Evolutionary conservation across 2,888 invertebrate species (phyloP), one percentile per base, ranked within the genome.

Genomic region (Melitaea athalia): DNA sequence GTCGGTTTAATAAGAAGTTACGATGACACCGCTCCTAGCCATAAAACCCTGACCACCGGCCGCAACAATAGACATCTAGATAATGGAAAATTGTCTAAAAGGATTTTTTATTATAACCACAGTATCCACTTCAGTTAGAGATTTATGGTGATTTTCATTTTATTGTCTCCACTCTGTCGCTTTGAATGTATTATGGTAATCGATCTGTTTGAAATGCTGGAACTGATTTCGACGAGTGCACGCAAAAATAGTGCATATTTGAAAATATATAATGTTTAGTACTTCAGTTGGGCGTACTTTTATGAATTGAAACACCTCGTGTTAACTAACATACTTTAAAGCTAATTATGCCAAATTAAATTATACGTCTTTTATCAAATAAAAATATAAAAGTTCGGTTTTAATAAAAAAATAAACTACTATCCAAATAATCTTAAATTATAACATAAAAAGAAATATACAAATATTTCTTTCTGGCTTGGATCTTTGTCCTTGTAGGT

Each of bases 11-110:
- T 90, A 91, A 89, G 89, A 79, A 91, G 86, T 90, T 89, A 91
- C 88, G 84, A 82, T 79, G 85, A 84, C 85, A 79, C 82, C 72
- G 80, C 78, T 79, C 74, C 81, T 81, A 76, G 82, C 86, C 84
- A 86, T 89, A 91, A 91, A 91, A 87, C 78, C 85, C 84, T 90
- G 89, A 87, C 89, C 89, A 87, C 80, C 71, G 82, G 79, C 78
- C 80, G 84, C 83, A 81, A 88, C 87, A 88, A 88, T 85, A 85
- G 86, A 84, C 84, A 81, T 77, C 81, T 81, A 86, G 87, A 90
- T 91, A 91, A 91, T 90, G 87, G 89, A 87, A 89, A 89, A 89
- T 89, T 86, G 87, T 90, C 89, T 87, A 82, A 87, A 86, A 85
- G 86, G 86, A 83, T 87, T 88, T 89, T 86, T 89, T 87, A 88